Evolutionary conservation across 1,140 invertebrate species (phyloP).

Genomic region (Neodiprion fabricii): DNA sequence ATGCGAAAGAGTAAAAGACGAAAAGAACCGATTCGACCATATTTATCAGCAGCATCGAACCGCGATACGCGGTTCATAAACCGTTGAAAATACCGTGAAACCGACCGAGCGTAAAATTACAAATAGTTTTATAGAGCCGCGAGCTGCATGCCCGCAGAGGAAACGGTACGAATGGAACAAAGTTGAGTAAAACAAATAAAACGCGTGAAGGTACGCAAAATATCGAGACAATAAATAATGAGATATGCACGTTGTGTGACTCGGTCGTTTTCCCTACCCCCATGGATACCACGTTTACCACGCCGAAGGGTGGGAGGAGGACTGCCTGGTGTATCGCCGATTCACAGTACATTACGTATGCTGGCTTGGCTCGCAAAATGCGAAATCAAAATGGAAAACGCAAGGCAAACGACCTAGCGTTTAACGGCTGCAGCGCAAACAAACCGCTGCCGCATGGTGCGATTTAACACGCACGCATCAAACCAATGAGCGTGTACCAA

Average conservation of each 20-base stretch:
- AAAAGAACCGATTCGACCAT: background rate
- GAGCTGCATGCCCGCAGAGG: background rate
- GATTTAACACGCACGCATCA: background rate
- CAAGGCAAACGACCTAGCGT: background rate
- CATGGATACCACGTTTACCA: background rate
- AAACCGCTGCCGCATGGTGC: background rate
- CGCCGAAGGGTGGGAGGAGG: background rate
- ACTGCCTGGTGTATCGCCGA: background rate
- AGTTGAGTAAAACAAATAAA: background rate
- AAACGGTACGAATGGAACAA: background rate
- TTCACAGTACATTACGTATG: slow-evolving; percentile 4
- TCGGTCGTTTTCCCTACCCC: background rate
- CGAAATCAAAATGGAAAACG: background rate
- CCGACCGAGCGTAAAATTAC: slow-evolving; percentile 1
- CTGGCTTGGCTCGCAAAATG: background rate
- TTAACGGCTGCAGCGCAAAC: background rate
- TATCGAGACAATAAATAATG: slow-evolving; percentile 3
- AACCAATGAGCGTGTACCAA: background rate
- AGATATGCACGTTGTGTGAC: background rate
- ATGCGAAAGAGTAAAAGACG: no score
- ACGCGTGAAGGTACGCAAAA: background rate
- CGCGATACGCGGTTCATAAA: slow-evolving; percentile 1
- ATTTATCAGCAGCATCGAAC: background rate
- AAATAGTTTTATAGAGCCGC: background rate
- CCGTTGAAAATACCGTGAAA: background rate